A percentile compares a stretch with the other conserved stretches of the same genome.
Evolutionary conservation across 2,113 vertebrate species (phyloP).

Genomic region (Miniopterus natalensis): DNA sequence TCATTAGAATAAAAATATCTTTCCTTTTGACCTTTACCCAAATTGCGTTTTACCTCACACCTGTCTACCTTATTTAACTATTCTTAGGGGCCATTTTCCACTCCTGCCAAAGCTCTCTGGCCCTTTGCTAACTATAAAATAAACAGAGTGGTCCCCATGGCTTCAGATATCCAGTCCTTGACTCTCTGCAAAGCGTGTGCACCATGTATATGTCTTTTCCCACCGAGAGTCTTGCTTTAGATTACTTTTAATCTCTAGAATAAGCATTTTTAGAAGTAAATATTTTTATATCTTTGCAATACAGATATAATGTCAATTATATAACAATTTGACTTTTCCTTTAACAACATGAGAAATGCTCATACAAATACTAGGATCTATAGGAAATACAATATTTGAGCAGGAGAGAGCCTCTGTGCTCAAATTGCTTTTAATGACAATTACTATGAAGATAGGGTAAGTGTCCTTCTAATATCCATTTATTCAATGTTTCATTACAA

Average conservation of each 20-base stretch:
- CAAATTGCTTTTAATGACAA: not conserved
- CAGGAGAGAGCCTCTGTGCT: not conserved
- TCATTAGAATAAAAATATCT: not conserved
- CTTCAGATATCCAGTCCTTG: rapidly evolving
- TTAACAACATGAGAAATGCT: not conserved
- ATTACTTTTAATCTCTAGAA: not conserved
- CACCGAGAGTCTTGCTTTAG: not conserved
- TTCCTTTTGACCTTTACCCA: not conserved
- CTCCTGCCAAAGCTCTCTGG: not conserved
- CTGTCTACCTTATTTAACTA: not conserved
- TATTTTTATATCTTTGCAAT: not conserved
- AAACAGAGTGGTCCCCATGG: not conserved
- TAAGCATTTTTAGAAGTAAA: not conserved
- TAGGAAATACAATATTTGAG: not conserved
- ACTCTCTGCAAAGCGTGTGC: not conserved
- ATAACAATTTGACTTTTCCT: not conserved
- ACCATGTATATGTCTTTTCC: not conserved
- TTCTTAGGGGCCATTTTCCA: not conserved
- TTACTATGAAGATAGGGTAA: not conserved
- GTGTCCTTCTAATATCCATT: not conserved
- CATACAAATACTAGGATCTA: not conserved
- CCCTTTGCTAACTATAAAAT: not conserved
- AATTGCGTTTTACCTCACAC: not conserved
- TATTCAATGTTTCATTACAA: not conserved
- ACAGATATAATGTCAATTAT: not conserved